Evolutionary conservation across 2,888 invertebrate species (phyloP), one percentile per base, ranked within the genome.

Genomic region (Apoderus coryli): DNA sequence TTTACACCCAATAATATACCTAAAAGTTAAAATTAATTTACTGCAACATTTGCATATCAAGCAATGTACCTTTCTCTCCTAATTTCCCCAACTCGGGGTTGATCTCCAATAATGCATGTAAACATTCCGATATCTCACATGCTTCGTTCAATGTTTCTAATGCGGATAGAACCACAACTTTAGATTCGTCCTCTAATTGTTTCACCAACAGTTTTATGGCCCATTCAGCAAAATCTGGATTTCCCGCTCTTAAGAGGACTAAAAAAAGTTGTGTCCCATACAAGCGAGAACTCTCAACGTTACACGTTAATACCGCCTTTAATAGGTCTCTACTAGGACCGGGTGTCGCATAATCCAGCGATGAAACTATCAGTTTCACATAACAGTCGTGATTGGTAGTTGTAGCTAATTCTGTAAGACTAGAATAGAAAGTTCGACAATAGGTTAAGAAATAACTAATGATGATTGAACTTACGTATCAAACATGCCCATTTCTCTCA

Each of bases 241-340:
- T 58, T 39, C 72, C 72, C 2, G 82, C 76, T 37, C 93, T 67
- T 31, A 95, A 61, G 42, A 96, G 60, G 6, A 93, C 78, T 38
- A 86, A 72, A 41, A 96, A 64, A 57, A 92, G 86, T 56, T 88
- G 86, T 2, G 93, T 92, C 0, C 88, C 78, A 60, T 95, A 98
- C 22, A 92, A 59, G 22, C 86, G 67, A 4, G 70, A 69, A 10
- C 64, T 62, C 54, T 69, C 68, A 31, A 63, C 64, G 30, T 56
- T 60, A 45, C 70, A 70, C 5, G 61, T 65, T 4, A 74, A 53
- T 4, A 74, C 71, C 3, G 53, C 47, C 14, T 50, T 46, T 23
- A 56, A 37, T 14, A 56, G 42, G 14, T 53, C 46, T 14, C 81
- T 67, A 7, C 78, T 71, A 45, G 66, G 69, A 3, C 79, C 76